Evolutionary conservation across 2,797 vertebrate species (phyloP).

Genomic region (Pantherophis vulpinus): DNA sequence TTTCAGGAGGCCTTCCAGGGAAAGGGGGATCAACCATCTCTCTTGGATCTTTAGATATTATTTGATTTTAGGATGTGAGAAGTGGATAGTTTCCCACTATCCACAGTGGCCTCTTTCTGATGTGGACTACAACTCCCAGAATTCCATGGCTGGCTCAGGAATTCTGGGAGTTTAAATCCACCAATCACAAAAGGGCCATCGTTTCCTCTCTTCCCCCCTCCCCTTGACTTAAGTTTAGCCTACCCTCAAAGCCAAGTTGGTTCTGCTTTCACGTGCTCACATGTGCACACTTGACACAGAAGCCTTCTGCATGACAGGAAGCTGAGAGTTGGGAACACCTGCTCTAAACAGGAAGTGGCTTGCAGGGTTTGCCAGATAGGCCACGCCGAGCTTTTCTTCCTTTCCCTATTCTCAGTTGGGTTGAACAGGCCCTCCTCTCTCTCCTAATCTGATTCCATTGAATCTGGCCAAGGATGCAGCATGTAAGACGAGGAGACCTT

Average conservation of each 20-base stretch:
- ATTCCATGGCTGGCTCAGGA: too few relatives aligned
- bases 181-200: not conserved
- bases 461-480: not conserved
- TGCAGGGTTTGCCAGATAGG: not conserved
- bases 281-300: too few relatives aligned
- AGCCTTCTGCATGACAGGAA: not conserved
- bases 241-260: not conserved
- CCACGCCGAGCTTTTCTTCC: not conserved
- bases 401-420: not conserved
- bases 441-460: not conserved
- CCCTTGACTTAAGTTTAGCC: not conserved
- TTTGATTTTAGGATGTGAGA: not conserved
- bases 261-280: not conserved
- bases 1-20: not conserved
- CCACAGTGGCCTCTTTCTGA: too few relatives aligned
- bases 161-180: too few relatives aligned
- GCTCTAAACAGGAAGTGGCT: constrained; percentile 26
- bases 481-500: not conserved
- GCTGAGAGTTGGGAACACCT: not conserved
- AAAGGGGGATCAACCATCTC: not conserved
- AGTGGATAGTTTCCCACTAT: not conserved
- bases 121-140: too few relatives aligned
- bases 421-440: not conserved
- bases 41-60: not conserved
- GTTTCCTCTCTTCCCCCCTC: too few relatives aligned